These are phyloP conservation scores for Aquatica leii DNA, from an alignment of 2,888 invertebrate genomes.

Conservation along the genomic window DNA sequence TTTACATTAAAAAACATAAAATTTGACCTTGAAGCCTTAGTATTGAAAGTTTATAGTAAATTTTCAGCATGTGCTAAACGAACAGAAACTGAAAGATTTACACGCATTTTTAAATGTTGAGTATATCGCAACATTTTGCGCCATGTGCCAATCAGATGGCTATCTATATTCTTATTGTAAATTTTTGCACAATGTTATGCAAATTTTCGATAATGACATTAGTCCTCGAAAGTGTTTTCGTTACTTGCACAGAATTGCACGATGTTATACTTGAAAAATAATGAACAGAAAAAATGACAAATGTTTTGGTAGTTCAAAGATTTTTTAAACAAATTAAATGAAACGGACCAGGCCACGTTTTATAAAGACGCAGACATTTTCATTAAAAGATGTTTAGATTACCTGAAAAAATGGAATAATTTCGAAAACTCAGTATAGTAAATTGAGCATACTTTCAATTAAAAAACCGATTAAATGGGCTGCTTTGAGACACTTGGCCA, in stretches of 20 bases:
- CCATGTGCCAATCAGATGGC: constrained; percentile 10
- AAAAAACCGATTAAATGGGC: too few relatives aligned
- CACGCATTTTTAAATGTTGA: background rate
- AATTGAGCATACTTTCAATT: too few relatives aligned
- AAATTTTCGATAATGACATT: background rate
- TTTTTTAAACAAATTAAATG: background rate
- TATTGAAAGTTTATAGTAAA: constrained; percentile 16
- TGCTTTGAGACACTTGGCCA: too few relatives aligned
- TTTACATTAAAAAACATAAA: background rate
- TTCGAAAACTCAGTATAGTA: too few relatives aligned
- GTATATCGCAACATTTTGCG: too few relatives aligned
- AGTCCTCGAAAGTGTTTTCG: background rate
- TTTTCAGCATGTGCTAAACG: constrained; percentile 12
- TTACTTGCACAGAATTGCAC: background rate
- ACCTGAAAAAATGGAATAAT: too few relatives aligned
- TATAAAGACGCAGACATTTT: too few relatives aligned
- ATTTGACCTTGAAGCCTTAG: constrained; percentile 10
- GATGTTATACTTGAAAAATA: background rate
- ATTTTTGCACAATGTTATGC: constrained; percentile 7
- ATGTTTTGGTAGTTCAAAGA: background rate
- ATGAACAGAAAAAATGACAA: background rate
- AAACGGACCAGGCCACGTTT: too few relatives aligned
- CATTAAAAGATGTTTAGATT: too few relatives aligned
- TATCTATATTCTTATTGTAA: background rate
- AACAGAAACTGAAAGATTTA: background rate